Evolutionary conservation across 2,113 vertebrate genomes (phyloP).

Genomic region (Phaethornis superciliosus): DNA sequence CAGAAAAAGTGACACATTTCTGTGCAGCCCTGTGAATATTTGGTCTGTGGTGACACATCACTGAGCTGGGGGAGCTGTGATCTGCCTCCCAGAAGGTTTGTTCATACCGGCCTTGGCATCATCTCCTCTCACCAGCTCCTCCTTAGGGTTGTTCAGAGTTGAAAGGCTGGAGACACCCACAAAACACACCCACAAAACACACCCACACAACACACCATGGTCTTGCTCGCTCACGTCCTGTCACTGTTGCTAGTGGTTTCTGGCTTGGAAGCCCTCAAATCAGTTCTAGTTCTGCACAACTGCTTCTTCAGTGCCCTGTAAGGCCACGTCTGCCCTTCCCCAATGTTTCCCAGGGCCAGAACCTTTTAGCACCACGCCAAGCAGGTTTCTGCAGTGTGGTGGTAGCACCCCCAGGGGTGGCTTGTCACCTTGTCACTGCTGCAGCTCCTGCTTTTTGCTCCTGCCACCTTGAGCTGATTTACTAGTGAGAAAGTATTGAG

Average conservation of each 20-base stretch:
- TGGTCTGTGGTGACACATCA: rapidly evolving
- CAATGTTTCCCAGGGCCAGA: neutral
- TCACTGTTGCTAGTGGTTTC: neutral
- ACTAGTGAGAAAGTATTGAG: neutral
- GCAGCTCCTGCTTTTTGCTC: neutral
- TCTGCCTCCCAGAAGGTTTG: neutral
- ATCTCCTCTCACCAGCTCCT: neutral
- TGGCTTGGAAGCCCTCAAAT: neutral
- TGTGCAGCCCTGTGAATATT: neutral
- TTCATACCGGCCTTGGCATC: neutral
- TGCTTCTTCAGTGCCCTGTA: neutral
- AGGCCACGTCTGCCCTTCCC: rapidly evolving
- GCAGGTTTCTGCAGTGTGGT: rapidly evolving
- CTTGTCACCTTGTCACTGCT: neutral
- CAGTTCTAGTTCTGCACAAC: neutral
- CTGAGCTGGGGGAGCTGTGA: neutral
- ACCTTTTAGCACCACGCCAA: neutral
- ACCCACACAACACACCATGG: too few species aligned
- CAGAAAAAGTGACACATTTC: neutral
- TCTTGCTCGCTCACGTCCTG: neutral
- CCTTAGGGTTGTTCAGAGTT: rapidly evolving
- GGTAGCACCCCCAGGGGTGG: neutral
- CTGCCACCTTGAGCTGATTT: neutral
- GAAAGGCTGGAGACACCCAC: neutral
- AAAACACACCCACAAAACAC: neutral